Percentiles rank a stretch among this genome's conserved stretches.
Conservation (phyloP, 2,113 vertebrate genomes). For the Pachycephala philippinensis region DNA sequence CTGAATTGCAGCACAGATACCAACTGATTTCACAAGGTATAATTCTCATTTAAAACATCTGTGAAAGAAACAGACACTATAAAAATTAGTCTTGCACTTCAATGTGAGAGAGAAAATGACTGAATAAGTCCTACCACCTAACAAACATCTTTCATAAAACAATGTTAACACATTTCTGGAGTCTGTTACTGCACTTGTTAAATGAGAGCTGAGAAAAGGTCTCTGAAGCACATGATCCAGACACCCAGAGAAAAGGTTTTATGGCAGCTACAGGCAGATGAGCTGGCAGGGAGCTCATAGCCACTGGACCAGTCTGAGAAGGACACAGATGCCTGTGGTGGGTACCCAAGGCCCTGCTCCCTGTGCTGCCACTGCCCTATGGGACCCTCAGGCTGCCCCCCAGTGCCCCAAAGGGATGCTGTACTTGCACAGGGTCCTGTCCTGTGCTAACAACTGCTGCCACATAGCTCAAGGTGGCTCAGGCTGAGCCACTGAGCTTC, state of each 20-base stretch:
- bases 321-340: rapidly evolving
- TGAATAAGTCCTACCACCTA: background rate
- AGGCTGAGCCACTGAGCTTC: background rate
- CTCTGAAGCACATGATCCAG: background rate
- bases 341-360: background rate
- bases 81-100: constrained; percentile 8
- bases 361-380: background rate
- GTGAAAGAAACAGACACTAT: constrained; percentile 4
- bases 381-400: background rate
- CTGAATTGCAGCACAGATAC: constrained; percentile 22
- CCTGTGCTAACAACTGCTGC: background rate
- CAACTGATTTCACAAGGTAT: constrained; percentile 40
- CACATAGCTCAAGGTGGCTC: rapidly evolving
- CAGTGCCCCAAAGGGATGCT: background rate
- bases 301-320: background rate
- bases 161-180: background rate
- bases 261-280: background rate
- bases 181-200: background rate
- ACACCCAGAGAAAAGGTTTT: background rate
- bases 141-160: background rate
- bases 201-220: background rate
- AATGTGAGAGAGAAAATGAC: constrained; percentile 10
- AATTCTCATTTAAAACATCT: constrained; percentile 42
- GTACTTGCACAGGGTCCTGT: background rate
- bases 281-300: background rate